phyloP scores from a whole-genome alignment of 2,888 invertebrate genomes.

The Pseudeuparius sepicola region DNA sequence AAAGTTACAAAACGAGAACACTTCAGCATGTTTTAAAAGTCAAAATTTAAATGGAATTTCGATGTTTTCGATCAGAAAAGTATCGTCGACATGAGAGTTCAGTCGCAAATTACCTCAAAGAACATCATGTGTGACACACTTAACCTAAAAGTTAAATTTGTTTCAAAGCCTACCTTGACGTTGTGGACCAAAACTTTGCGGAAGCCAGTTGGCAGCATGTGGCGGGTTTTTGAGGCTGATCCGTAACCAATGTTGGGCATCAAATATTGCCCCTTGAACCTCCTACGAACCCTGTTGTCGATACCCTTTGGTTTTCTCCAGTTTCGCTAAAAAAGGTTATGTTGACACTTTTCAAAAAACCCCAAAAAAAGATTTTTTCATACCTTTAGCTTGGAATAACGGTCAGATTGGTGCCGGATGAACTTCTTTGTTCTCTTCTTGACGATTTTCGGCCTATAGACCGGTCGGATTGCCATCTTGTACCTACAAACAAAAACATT shows the following conservation, averaged over 20 bases:
- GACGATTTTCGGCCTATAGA: constrained; percentile 80
- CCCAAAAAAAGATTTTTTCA: constrained; percentile 25
- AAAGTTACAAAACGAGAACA: constrained; percentile 21
- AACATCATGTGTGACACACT: constrained; percentile 37
- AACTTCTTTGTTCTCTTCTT: constrained; percentile 99
- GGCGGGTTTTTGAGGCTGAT: constrained; percentile 86
- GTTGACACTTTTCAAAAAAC: not conserved
- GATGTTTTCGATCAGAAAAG: constrained; percentile 23
- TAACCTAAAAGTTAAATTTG: too few species aligned
- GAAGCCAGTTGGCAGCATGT: constrained; percentile 97
- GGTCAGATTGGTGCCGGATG: constrained; percentile 96
- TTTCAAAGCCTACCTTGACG: constrained; percentile 64
- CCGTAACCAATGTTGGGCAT: constrained; percentile 99
- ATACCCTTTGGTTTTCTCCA: constrained; percentile 99
- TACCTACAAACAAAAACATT: constrained; percentile 25
- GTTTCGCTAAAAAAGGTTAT: constrained; percentile 58
- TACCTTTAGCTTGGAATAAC: constrained; percentile 92
- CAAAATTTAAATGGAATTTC: not conserved
- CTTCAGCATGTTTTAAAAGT: too few species aligned
- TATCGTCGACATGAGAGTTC: constrained; percentile 34
- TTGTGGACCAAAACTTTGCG: constrained; percentile 90
- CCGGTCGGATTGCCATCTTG: constrained; percentile 83
- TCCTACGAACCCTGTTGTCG: constrained; percentile 97
- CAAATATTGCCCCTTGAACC: constrained; percentile 97
- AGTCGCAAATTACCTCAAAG: constrained; percentile 40